Evolutionary conservation across 1,140 invertebrate species (phyloP).

Genomic region (Penaeus vannamei): DNA sequence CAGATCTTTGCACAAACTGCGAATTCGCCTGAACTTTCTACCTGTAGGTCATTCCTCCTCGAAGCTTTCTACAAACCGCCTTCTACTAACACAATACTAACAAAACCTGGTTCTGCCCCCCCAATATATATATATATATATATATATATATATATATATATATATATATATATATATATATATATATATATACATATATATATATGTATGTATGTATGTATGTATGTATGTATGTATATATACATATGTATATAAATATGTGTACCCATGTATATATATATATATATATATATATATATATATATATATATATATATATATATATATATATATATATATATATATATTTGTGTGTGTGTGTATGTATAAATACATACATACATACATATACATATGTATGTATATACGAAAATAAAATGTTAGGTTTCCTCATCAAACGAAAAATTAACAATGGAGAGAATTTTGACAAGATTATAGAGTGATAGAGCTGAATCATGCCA

Average conservation of each 20-base stretch:
- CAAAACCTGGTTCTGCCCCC: too few relatives aligned
- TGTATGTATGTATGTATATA: slow-evolving; percentile 17
- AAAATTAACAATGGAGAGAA: too few relatives aligned
- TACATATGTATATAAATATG: background rate
- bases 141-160: slow-evolving; percentile 32
- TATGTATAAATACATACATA: background rate
- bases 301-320: background rate
- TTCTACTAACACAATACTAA: too few relatives aligned
- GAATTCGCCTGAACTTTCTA: too few relatives aligned
- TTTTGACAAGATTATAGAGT: too few relatives aligned
- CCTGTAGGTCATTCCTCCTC: too few relatives aligned
- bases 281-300: slow-evolving; percentile 25
- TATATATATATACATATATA: slow-evolving; percentile 23
- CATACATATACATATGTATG: slow-evolving; percentile 53
- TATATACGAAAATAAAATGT: too few relatives aligned
- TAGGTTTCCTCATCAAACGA: too few relatives aligned
- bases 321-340: background rate
- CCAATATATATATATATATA: slow-evolving; percentile 27
- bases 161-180: slow-evolving; percentile 26
- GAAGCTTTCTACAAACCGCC: too few relatives aligned
- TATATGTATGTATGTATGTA: slow-evolving; percentile 4
- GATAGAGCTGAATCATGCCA: too few relatives aligned
- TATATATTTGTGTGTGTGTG: background rate
- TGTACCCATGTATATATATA: slow-evolving; percentile 37
- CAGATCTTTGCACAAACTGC: too few relatives aligned